Percentiles rank a stretch among this genome's conserved stretches.
phyloP scores from a whole-genome alignment of 2,113 vertebrate genomes.

The Plestiodon gilberti region DNA sequence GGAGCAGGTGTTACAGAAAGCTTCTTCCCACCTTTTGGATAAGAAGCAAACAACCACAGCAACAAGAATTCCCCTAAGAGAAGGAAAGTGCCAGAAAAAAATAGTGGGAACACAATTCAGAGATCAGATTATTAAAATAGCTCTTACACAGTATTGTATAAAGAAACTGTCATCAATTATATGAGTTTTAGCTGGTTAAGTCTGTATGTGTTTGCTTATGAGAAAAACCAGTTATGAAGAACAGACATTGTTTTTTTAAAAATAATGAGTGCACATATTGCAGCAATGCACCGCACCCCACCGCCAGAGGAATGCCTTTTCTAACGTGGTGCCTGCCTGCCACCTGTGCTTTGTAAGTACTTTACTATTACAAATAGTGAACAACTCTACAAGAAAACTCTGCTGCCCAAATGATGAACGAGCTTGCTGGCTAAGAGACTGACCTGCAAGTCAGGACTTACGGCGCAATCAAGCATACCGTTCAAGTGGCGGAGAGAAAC shows the following conservation, averaged over 20 bases:
- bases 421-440: no score
- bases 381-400: neutral
- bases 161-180: no score
- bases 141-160: neutral
- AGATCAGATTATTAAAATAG: neutral
- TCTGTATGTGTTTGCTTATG: neutral
- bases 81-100: neutral
- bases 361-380: neutral
- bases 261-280: neutral
- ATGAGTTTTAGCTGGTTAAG: neutral
- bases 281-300: neutral
- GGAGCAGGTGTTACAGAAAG: neutral
- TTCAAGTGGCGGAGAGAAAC: no score
- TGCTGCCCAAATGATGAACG: neutral
- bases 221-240: neutral
- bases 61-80: neutral
- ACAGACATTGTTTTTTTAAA: neutral
- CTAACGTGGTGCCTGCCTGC: neutral
- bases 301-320: neutral
- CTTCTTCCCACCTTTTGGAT: neutral
- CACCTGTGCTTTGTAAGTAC: neutral
- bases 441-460: no score
- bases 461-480: no score
- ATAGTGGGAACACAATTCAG: neutral
- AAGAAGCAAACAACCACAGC: neutral